A percentile compares a stretch with the other conserved stretches of the same genome.
These are phyloP conservation scores for Synanthedon andrenaeformis DNA, from an alignment of 2,888 invertebrate species.

Conservation along the genomic window DNA sequence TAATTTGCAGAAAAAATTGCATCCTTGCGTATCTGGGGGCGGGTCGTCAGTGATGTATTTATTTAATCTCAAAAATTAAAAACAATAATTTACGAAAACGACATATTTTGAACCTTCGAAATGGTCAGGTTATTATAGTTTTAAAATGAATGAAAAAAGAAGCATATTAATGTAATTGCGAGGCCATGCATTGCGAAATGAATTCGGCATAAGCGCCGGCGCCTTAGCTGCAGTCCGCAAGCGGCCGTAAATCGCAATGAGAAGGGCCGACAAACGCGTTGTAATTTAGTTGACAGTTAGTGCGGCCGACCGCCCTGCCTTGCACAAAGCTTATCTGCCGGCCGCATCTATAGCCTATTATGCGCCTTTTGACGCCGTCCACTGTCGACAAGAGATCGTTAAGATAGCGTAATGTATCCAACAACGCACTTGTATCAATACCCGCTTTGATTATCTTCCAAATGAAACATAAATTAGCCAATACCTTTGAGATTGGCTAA, in stretches of 20 bases:
- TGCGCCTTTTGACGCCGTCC: slow-evolving; percentile 52
- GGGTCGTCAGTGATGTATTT: too few species aligned
- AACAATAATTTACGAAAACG: too few species aligned
- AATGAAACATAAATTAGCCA: too few species aligned
- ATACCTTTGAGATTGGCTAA: too few species aligned
- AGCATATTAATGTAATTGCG: not conserved
- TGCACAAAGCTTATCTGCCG: slow-evolving; percentile 51
- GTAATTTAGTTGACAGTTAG: slow-evolving; percentile 65
- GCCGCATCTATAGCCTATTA: slow-evolving; percentile 61
- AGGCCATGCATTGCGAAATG: slow-evolving; percentile 6
- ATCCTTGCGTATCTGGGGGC: too few species aligned
- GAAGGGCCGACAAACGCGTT: slow-evolving; percentile 56
- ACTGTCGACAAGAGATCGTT: slow-evolving; percentile 41
- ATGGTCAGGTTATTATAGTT: too few species aligned
- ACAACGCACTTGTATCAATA: not conserved
- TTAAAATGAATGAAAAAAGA: not conserved
- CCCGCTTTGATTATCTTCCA: not conserved
- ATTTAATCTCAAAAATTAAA: too few species aligned
- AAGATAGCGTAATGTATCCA: slow-evolving; percentile 27
- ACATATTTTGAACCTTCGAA: too few species aligned
- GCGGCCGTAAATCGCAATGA: slow-evolving; percentile 56
- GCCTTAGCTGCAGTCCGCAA: slow-evolving; percentile 33
- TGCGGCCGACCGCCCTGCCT: slow-evolving; percentile 21
- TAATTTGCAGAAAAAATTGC: too few species aligned
- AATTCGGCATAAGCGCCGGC: slow-evolving; percentile 20